Evolutionary conservation across 2,888 invertebrate species (phyloP).

Genomic region (Epinotia nisella): DNA sequence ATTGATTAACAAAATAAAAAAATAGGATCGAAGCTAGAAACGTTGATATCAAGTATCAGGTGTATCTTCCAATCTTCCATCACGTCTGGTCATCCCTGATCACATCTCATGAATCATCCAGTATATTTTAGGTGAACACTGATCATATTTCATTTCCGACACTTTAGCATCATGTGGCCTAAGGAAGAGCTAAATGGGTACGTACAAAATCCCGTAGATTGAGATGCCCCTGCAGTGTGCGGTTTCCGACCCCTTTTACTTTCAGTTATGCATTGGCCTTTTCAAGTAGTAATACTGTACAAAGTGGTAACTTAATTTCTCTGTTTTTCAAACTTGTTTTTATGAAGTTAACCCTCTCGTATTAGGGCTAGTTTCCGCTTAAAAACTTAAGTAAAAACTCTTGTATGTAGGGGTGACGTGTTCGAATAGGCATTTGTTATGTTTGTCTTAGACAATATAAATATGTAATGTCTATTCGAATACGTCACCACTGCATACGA

Average conservation of each 20-base stretch:
- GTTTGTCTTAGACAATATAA: slow-evolving; percentile 29
- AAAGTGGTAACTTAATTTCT: slow-evolving; percentile 83
- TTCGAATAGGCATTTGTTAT: too few relatives aligned
- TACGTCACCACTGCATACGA: too few relatives aligned
- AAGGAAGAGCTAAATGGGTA: slow-evolving; percentile 34
- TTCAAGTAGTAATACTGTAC: slow-evolving; percentile 61
- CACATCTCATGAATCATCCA: too few relatives aligned
- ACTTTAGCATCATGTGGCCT: slow-evolving; percentile 43
- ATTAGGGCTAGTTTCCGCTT: too few relatives aligned
- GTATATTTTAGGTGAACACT: slow-evolving; percentile 21
- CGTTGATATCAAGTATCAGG: too few relatives aligned
- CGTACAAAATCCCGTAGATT: slow-evolving; percentile 38
- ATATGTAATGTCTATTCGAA: too few relatives aligned
- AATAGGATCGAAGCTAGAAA: too few relatives aligned
- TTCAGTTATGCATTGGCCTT: slow-evolving; percentile 43
- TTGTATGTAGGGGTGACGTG: too few relatives aligned
- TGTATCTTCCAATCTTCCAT: too few relatives aligned
- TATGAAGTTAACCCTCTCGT: slow-evolving; percentile 36
- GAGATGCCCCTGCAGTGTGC: slow-evolving; percentile 37
- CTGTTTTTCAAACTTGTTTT: slow-evolving; percentile 58
- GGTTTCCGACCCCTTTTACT: slow-evolving; percentile 26
- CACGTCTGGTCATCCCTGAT: too few relatives aligned
- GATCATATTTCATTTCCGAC: slow-evolving; percentile 33
- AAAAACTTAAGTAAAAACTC: too few relatives aligned
- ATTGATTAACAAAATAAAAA: too few relatives aligned